Evolutionary conservation across 2,797 vertebrate genomes (phyloP), one percentile per base, ranked within the genome.

Genomic region (Diplodus sargus): DNA sequence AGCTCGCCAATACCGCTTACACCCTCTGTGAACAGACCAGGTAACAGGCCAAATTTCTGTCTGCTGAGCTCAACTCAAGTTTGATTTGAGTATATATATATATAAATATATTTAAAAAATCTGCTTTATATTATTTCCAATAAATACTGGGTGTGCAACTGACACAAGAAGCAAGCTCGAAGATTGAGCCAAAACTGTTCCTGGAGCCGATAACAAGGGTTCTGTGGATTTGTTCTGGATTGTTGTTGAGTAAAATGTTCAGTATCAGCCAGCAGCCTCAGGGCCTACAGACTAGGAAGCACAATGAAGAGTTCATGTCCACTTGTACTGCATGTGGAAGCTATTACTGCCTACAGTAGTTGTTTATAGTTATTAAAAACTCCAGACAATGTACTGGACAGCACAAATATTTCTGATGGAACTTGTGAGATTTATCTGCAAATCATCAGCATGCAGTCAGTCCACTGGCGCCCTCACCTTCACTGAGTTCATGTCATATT

Each of bases 251-350:
- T 43, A 54, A 25, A 25, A 5, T 57, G 16, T 59, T 18, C 18
- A 48, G 53, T n/a, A 25, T 61, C 57, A 65, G 72, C 72, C 78
- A 60, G 63, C 68, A 70, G 70, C 51, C 59, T 59, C 74, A 58
- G 52, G 30, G 60, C 23, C 30, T 52, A 43, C 7, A 25, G 23
- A 43, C 65, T 5, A 64, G 54, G 45, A 60, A 48, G 23, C 28
- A 34, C 3, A 70, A 10, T 68, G 49, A 65, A 60, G 25, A 72
- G 30, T 39, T 34, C 18, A 54, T 18, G 51, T 34, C 20, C 17
- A 47, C 30, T 60, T 56, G 6, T 17, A 45, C 28, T 65, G 15
- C 57, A 58, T 34, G n/a, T 7, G 28, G 17, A 2, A 30, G 67
- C 22, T 23, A 62, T n/a, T 52, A 58, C 47, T 58, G 43, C 51